phyloP scores from a whole-genome alignment of 2,888 invertebrate genomes.

The Nomada hirtipes region DNA sequence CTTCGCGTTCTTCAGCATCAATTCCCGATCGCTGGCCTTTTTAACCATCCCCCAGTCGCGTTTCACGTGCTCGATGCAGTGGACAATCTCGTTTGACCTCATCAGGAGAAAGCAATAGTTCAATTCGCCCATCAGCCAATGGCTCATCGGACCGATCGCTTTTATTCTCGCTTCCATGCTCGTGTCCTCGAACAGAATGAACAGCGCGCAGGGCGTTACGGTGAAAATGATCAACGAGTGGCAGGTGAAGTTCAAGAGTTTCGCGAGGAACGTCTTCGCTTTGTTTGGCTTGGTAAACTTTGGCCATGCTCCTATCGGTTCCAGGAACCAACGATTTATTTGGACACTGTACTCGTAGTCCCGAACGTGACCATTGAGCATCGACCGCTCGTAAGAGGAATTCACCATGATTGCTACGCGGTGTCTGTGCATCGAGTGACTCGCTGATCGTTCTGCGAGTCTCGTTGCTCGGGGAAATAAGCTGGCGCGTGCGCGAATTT shows the following conservation, averaged over 20 bases:
- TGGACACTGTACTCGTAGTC: slow-evolving; percentile 67
- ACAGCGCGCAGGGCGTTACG: slow-evolving; percentile 60
- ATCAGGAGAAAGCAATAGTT: slow-evolving; percentile 70
- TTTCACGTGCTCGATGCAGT: slow-evolving; percentile 61
- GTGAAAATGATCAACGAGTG: slow-evolving; percentile 55
- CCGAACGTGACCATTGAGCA: not conserved
- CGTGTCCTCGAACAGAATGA: slow-evolving; percentile 65
- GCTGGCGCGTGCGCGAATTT: slow-evolving; percentile 42
- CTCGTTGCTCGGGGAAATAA: too few relatives aligned
- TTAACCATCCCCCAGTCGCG: slow-evolving; percentile 62
- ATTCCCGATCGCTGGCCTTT: slow-evolving; percentile 44
- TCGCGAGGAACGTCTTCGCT: not conserved
- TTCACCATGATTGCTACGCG: slow-evolving; percentile 20
- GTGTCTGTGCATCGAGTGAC: not conserved
- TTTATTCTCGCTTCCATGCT: slow-evolving; percentile 57
- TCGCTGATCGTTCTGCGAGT: not conserved
- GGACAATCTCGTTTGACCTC: slow-evolving; percentile 43
- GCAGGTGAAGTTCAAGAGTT: slow-evolving; percentile 30
- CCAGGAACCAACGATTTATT: slow-evolving; percentile 74
- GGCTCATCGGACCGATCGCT: slow-evolving; percentile 70
- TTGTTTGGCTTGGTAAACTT: not conserved
- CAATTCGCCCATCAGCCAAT: slow-evolving; percentile 69
- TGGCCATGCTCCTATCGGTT: slow-evolving; percentile 74
- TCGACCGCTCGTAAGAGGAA: not conserved
- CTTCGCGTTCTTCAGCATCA: slow-evolving; percentile 64